These are phyloP conservation scores for Selenia dentaria DNA, from an alignment of 2,888 invertebrate species.

Conservation along the genomic window DNA sequence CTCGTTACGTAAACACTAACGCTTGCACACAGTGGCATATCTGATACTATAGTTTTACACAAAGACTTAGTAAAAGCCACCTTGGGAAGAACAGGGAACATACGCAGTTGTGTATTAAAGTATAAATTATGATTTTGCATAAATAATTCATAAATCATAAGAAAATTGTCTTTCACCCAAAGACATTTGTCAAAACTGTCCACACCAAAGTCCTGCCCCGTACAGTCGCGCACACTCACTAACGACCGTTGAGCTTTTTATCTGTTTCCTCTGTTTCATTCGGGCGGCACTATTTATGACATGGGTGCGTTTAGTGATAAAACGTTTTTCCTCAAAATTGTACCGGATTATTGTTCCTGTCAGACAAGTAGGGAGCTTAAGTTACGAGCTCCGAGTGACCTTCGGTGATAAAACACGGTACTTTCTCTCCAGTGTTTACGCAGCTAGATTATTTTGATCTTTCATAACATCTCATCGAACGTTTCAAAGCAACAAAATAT, in stretches of 20 bases:
- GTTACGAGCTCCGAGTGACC: constrained; percentile 72
- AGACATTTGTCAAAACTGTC: constrained; percentile 61
- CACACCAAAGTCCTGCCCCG: constrained; percentile 49
- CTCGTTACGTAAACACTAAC: too few species aligned
- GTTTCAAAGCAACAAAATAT: constrained; percentile 53
- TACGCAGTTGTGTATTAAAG: too few species aligned
- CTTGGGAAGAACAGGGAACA: too few species aligned
- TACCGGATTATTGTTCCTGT: constrained; percentile 78
- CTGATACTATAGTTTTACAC: too few species aligned
- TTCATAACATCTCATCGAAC: constrained; percentile 49
- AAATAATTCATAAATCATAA: constrained; percentile 23
- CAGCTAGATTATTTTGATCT: constrained; percentile 30
- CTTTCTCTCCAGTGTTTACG: constrained; percentile 22
- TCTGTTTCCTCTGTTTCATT: constrained; percentile 77
- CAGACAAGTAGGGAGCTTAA: constrained; percentile 66
- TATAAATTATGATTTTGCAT: too few species aligned
- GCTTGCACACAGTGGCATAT: too few species aligned
- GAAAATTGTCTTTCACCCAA: constrained; percentile 23
- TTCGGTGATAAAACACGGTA: constrained; percentile 51
- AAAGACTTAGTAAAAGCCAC: too few species aligned
- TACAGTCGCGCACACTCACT: constrained; percentile 44
- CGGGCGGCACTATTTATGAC: constrained; percentile 72
- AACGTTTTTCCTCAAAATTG: constrained; percentile 75
- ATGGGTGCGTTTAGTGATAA: constrained; percentile 78
- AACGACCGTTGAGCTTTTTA: constrained; percentile 72